These are phyloP conservation scores for Datnioides undecimradiatus DNA, from an alignment of 2,113 vertebrate genomes.

Conservation along the genomic window DNA sequence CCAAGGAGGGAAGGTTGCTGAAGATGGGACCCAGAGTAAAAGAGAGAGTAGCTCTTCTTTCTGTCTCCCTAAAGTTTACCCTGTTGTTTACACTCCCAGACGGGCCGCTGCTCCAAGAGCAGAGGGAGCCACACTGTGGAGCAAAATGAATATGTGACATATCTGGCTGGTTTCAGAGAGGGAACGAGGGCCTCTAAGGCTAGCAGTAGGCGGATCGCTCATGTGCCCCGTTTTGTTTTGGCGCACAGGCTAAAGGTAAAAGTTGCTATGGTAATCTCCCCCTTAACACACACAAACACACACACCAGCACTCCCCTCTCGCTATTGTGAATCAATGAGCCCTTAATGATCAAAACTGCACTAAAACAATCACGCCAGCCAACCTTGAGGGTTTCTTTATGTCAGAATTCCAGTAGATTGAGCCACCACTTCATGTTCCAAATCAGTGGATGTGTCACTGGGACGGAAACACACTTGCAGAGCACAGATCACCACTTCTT, in stretches of 20 bases:
- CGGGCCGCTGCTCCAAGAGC: constrained; percentile 83
- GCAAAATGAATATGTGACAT: constrained; percentile 86
- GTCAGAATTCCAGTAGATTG: constrained; percentile 18
- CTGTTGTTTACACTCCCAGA: constrained; percentile 87
- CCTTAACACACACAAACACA: constrained; percentile 12
- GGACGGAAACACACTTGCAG: constrained; percentile 30
- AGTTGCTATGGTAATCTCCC: constrained; percentile 46
- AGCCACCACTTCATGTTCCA: constrained; percentile 44
- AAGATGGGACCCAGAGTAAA: constrained; percentile 63
- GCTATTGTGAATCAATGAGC: constrained; percentile 61
- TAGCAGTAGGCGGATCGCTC: constrained; percentile 42
- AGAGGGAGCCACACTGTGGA: constrained; percentile 76
- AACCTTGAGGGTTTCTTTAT: constrained; percentile 44
- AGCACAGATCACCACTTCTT: constrained; percentile 9
- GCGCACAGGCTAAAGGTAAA: constrained; percentile 41
- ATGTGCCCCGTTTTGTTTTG: constrained; percentile 36
- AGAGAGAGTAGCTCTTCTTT: constrained; percentile 64
- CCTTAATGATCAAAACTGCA: constrained; percentile 78
- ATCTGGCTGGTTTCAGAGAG: constrained; percentile 70
- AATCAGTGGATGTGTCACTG: constrained; percentile 21
- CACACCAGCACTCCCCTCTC: constrained; percentile 69
- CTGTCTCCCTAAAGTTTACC: constrained; percentile 74
- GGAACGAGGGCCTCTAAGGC: constrained; percentile 60
- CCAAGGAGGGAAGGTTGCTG: constrained; percentile 71
- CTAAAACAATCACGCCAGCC: constrained; percentile 80